Evolutionary conservation across 2,113 vertebrate genomes (phyloP).

Genomic region (Aspiorhynchus laticeps): DNA sequence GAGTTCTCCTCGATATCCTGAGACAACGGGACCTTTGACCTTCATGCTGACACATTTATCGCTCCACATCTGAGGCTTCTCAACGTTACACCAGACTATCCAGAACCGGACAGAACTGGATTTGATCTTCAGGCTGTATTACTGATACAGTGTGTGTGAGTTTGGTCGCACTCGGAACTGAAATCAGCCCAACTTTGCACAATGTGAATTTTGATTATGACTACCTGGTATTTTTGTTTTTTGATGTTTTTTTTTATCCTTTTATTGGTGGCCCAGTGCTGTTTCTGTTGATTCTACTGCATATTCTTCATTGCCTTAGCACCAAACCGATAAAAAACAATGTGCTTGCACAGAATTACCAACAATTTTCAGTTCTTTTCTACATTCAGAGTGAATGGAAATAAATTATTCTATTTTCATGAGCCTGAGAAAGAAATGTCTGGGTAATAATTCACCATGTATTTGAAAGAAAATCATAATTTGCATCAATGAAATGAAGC

Average conservation of each 20-base stretch:
- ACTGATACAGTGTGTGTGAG: not conserved
- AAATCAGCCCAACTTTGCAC: conserved; percentile 25
- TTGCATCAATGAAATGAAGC: not conserved
- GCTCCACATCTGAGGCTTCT: not conserved
- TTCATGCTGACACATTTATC: not conserved
- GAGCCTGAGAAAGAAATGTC: not conserved
- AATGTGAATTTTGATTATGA: conserved; percentile 29
- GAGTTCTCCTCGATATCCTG: conserved; percentile 98
- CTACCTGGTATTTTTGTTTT: not conserved
- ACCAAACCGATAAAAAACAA: not conserved
- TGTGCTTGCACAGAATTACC: not conserved
- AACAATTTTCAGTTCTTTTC: not conserved
- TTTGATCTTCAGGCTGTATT: conserved; percentile 16
- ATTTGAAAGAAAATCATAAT: not conserved
- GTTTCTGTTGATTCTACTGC: not conserved
- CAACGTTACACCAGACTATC: not conserved
- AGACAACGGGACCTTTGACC: conserved; percentile 57
- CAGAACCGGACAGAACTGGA: not conserved
- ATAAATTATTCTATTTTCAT: not conserved
- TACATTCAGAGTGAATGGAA: not conserved
- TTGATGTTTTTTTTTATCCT: not conserved
- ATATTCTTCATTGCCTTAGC: conserved; percentile 7
- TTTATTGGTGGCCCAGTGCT: not conserved
- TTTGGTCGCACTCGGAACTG: conserved; percentile 38
- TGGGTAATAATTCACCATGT: not conserved